Conservation (phyloP, 2,888 invertebrate species). For the Conistra vaccinii region DNA sequence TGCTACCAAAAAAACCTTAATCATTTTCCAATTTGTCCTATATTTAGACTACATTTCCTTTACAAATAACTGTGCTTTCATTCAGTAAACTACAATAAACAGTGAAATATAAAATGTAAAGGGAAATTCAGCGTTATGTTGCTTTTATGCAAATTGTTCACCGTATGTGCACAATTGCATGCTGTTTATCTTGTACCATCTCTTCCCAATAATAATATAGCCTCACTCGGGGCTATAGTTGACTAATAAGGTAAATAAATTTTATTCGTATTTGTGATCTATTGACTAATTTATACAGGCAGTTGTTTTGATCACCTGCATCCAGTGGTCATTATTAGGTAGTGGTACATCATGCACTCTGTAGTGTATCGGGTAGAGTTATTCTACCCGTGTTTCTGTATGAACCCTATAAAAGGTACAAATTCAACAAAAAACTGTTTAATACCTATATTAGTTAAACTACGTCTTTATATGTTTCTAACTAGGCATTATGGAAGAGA, state of each 20-base stretch:
- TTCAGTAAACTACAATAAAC: neutral
- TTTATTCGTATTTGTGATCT: neutral
- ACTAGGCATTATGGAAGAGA: too few species aligned
- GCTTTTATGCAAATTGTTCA: neutral
- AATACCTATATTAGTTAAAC: neutral
- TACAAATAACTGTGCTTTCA: neutral
- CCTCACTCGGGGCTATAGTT: neutral
- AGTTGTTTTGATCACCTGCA: too few species aligned
- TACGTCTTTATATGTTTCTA: too few species aligned
- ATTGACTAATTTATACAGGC: too few species aligned
- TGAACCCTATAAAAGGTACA: neutral
- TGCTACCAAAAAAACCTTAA: too few species aligned
- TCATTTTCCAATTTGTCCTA: neutral
- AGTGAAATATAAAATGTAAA: neutral
- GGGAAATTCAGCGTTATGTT: neutral
- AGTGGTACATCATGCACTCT: neutral
- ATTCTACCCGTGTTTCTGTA: neutral
- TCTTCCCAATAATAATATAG: neutral
- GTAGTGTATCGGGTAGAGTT: too few species aligned
- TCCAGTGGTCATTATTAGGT: neutral
- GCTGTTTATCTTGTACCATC: neutral
- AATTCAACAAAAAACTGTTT: neutral
- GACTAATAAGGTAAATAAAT: neutral
- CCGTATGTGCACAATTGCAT: conserved; percentile 1
- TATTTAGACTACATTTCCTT: neutral